Percentiles rank a stretch among this genome's conserved stretches.
These are phyloP conservation scores for Gorilla gorilla DNA, from an alignment of 2,113 vertebrate genomes.

Conservation along the genomic window DNA sequence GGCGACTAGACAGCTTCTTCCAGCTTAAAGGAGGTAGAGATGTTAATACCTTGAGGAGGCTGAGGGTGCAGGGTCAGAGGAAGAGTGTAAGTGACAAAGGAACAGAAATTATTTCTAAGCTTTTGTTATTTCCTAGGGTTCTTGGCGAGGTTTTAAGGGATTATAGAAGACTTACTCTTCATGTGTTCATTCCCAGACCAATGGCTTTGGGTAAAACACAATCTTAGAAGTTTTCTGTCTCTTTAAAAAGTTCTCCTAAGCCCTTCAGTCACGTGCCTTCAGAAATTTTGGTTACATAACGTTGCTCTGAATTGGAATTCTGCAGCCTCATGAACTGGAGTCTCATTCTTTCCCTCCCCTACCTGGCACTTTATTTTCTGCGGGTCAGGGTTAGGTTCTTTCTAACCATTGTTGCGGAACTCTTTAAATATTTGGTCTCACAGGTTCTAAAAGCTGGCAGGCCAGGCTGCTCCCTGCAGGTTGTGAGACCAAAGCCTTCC, in stretches of 20 bases:
- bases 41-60: background rate
- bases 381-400: conserved; percentile 53
- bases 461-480: conserved; percentile 57
- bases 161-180: background rate
- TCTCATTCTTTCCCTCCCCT: background rate
- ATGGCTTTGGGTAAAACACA: background rate
- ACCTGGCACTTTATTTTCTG: conserved; percentile 54
- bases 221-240: conserved; percentile 12
- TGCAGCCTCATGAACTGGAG: conserved; percentile 57
- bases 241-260: conserved; percentile 59
- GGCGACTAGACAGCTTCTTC: background rate
- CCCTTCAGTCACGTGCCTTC: conserved; percentile 51
- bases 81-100: background rate
- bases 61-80: background rate
- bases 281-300: conserved; percentile 59
- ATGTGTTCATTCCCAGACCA: background rate
- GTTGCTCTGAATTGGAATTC: conserved; percentile 28
- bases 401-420: conserved; percentile 67
- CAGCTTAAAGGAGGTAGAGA: background rate
- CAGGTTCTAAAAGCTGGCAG: conserved; percentile 69
- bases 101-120: background rate
- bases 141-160: background rate
- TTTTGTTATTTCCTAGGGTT: background rate
- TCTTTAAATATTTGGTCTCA: conserved; percentile 70
- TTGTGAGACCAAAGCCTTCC: conserved; percentile 63